These are phyloP conservation scores for Phycodurus eques DNA, from an alignment of 2,113 vertebrate genomes.

Conservation along the genomic window DNA sequence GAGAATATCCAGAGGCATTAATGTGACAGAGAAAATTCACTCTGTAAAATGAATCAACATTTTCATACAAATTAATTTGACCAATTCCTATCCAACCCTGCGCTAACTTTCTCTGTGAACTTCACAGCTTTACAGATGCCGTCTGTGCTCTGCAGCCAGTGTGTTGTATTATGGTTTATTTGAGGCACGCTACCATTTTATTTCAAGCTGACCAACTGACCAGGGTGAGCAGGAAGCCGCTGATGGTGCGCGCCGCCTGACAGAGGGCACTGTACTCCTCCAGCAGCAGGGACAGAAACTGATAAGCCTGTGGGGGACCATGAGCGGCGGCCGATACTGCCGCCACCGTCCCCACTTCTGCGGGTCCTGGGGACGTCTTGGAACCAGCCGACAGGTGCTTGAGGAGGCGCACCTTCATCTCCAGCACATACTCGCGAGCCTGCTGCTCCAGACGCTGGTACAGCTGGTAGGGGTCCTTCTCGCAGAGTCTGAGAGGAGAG, in stretches of 20 bases:
- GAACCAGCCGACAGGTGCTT: slow-evolving; percentile 86
- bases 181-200: too few relatives aligned
- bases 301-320: slow-evolving; percentile 90
- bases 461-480: slow-evolving; percentile 95
- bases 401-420: slow-evolving; percentile 93
- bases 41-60: too few relatives aligned
- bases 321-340: slow-evolving; percentile 67
- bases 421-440: slow-evolving; percentile 91
- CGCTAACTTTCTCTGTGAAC: too few relatives aligned
- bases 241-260: slow-evolving; percentile 93
- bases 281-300: slow-evolving; percentile 92
- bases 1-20: too few relatives aligned
- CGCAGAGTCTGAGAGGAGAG: slow-evolving; percentile 80
- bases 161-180: too few relatives aligned
- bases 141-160: too few relatives aligned
- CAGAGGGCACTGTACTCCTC: slow-evolving; percentile 94
- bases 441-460: slow-evolving; percentile 95
- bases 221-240: slow-evolving; percentile 94
- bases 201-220: slow-evolving; percentile 66
- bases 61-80: too few relatives aligned
- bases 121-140: too few relatives aligned
- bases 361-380: slow-evolving; percentile 62
- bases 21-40: too few relatives aligned
- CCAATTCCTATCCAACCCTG: too few relatives aligned
- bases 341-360: slow-evolving; percentile 17